phyloP scores from a whole-genome alignment of 2,113 vertebrate species.

The Proteles cristata region DNA sequence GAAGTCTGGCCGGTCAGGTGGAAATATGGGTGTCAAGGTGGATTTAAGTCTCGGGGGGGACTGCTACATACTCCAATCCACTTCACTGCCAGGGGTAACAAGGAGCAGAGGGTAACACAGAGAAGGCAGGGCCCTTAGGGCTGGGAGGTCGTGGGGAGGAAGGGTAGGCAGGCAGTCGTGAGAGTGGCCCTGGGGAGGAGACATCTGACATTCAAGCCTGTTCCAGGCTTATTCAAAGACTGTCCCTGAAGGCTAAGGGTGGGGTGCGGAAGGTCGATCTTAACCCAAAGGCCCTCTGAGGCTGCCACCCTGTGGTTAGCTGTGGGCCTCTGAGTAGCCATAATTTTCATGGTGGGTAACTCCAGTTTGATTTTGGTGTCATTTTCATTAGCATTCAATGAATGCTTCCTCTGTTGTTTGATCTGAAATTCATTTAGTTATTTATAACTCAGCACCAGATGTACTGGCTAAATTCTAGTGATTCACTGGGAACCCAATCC shows the following conservation, averaged over 20 bases:
- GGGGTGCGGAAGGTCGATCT: background rate
- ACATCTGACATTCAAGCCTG: background rate
- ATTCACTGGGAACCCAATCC: background rate
- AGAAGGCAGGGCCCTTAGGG: background rate
- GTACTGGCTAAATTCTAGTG: background rate
- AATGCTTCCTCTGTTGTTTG: background rate
- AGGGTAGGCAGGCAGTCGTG: background rate
- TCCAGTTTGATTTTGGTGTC: background rate
- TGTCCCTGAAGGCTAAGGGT: rapidly evolving
- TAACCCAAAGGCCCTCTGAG: background rate
- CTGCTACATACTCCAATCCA: background rate
- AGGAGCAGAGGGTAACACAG: background rate
- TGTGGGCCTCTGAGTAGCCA: background rate
- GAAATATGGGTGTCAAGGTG: background rate
- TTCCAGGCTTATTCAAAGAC: background rate
- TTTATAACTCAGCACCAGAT: background rate
- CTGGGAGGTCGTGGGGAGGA: too few relatives aligned
- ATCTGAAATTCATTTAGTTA: background rate
- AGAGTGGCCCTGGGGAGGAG: background rate
- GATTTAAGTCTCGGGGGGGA: background rate
- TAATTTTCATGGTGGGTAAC: background rate
- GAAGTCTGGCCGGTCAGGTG: background rate
- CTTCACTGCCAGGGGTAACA: background rate
- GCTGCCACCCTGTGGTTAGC: background rate
- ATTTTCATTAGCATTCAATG: background rate